Evolutionary conservation across 2,888 invertebrate species (phyloP).

Genomic region (Limulus polyphemus): DNA sequence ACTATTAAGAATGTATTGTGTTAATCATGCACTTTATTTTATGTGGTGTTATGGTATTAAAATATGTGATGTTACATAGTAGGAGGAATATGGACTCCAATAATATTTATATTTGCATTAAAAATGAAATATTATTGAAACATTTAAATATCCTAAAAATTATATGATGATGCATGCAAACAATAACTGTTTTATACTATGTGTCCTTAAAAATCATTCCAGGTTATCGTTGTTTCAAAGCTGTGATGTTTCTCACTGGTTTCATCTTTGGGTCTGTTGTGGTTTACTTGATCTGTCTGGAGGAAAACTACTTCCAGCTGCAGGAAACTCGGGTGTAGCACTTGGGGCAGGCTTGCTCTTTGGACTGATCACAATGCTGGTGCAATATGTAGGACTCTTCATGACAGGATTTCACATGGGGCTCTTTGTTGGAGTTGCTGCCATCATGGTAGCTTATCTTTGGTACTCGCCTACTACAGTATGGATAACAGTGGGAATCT

Average conservation of each 20-base stretch:
- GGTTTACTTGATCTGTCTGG: constrained; percentile 47
- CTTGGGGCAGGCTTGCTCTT: constrained; percentile 59
- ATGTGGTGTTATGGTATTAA: too few species aligned
- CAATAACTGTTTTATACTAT: too few species aligned
- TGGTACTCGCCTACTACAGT: constrained; percentile 34
- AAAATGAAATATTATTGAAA: too few species aligned
- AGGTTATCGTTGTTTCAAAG: constrained; percentile 80
- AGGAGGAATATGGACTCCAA: too few species aligned
- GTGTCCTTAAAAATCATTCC: background rate
- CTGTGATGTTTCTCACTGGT: constrained; percentile 74
- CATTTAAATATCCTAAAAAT: too few species aligned
- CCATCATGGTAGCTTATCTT: constrained; percentile 31
- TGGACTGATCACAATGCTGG: constrained; percentile 66
- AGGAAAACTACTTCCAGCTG: constrained; percentile 25
- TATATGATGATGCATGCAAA: too few species aligned
- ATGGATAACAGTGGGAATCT: constrained; percentile 56
- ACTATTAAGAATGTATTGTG: too few species aligned
- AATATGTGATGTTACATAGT: too few species aligned
- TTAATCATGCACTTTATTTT: too few species aligned
- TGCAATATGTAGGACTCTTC: constrained; percentile 67
- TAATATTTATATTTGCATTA: too few species aligned
- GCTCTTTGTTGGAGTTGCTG: constrained; percentile 38
- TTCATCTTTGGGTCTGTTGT: constrained; percentile 73
- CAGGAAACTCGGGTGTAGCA: constrained; percentile 49
- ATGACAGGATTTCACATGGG: constrained; percentile 68